A percentile compares a stretch with the other conserved stretches of the same genome.
Conservation (phyloP, 2,797 vertebrate species). For the Cyclura pinguis region DNA sequence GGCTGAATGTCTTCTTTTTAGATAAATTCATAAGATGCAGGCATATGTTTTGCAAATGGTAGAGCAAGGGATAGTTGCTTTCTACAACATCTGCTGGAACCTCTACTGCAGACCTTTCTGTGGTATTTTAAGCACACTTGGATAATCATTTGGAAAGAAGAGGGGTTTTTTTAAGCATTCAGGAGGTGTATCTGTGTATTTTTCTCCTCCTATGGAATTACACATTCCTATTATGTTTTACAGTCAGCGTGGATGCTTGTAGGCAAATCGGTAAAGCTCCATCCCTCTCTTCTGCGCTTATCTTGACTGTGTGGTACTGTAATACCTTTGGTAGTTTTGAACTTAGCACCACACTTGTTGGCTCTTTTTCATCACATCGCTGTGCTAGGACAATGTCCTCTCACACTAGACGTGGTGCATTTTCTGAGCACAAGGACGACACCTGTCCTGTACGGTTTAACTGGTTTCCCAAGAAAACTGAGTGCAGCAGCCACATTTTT, state of each 20-base stretch:
- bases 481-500: too few species aligned
- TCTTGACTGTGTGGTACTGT: background rate
- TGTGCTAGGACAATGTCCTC: too few species aligned
- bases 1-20: slow-evolving; percentile 24
- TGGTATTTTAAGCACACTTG: slow-evolving; percentile 38
- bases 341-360: too few species aligned
- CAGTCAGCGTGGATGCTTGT: background rate
- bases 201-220: background rate
- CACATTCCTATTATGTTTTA: slow-evolving; percentile 8
- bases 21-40: background rate
- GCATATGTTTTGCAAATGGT: background rate
- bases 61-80: background rate
- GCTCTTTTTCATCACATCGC: too few species aligned
- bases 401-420: too few species aligned
- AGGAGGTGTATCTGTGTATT: background rate
- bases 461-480: too few species aligned
- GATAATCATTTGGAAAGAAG: slow-evolving; percentile 46
- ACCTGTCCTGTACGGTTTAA: too few species aligned
- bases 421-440: too few species aligned
- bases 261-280: slow-evolving; percentile 42
- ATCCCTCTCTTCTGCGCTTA: slow-evolving; percentile 35
- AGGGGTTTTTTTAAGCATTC: slow-evolving; percentile 6
- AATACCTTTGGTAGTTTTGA: too few species aligned
- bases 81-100: slow-evolving; percentile 4
- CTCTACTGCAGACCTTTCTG: slow-evolving; percentile 28